phyloP scores from a whole-genome alignment of 2,113 vertebrate species.

The Eretmochelys imbricata region DNA sequence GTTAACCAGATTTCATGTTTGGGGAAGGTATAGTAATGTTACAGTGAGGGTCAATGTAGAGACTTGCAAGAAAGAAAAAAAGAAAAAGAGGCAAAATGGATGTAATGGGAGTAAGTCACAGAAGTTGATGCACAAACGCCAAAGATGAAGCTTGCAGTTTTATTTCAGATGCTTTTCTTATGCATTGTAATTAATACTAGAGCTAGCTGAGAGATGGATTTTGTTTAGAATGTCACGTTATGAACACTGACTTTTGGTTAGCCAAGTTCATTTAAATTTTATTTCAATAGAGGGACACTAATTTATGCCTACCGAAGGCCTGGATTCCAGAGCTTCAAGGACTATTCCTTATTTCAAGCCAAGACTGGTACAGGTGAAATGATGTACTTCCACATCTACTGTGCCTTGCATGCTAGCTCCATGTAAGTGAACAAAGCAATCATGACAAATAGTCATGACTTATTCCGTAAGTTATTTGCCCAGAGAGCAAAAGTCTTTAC shows the following conservation, averaged over 20 bases:
- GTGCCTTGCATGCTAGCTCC: background rate
- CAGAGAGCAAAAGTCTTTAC: background rate
- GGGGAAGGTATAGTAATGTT: conserved; percentile 22
- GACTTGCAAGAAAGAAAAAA: background rate
- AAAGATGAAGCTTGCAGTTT: conserved; percentile 25
- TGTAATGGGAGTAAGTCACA: background rate
- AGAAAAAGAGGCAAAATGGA: conserved; percentile 7
- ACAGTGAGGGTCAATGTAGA: background rate
- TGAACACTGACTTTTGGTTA: background rate
- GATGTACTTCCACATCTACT: accelerated
- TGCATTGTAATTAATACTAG: background rate
- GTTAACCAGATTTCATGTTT: conserved; percentile 48
- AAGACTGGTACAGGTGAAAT: background rate
- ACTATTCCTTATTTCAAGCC: background rate
- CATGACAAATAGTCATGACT: background rate
- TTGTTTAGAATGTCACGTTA: conserved; percentile 3
- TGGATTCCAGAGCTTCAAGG: background rate
- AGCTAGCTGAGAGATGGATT: background rate
- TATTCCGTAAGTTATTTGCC: background rate
- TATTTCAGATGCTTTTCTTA: background rate
- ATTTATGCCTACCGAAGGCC: background rate
- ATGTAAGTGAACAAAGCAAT: background rate
- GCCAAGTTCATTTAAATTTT: background rate
- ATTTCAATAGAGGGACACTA: background rate
- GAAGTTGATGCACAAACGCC: conserved; percentile 8